Evolutionary conservation across 2,888 invertebrate species (phyloP), one percentile per base, ranked within the genome.

Genomic region (Tineola bisselliella): DNA sequence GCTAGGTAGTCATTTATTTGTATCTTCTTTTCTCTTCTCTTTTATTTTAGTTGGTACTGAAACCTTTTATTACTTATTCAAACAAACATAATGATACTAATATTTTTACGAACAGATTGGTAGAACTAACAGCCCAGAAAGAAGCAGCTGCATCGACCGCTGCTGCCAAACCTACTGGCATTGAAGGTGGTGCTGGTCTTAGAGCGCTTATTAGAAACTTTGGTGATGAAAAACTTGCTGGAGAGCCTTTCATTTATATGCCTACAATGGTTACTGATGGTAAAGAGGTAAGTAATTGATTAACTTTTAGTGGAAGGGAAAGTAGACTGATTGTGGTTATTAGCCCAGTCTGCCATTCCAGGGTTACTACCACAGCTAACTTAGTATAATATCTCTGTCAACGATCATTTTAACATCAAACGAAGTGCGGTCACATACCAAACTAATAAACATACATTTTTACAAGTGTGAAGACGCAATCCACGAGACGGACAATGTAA

Each of bases 151-250:
- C 83, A 0, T 84, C 84, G 0, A 77, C 84, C 0, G 71, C 77
- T 0, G 75, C 78, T 0, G 62, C 72, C 0, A 72, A 72, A 1
- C 68, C 72, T 0, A 64, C 33, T 0, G 68, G 66, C 0, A 60
- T 64, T 0, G 79, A 84, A 2, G 78, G 71, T 0, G 67, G 73
- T 0, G 71, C 77, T 2, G 91, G 90, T 15, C 79, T 92, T 64
- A 81, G 87, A 31, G 79, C 91, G 11, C 74, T 92, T 5, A 71
- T 91, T 65, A 84, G 90, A 65, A 89, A 90, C 72, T 82, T 91
- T 52, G 91, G 91, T 0, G 90, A 91, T 17, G 91, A 91, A 72
- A 70, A 84, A 0, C 66, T 79, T 17, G 87, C 88, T 0, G 77
- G 86, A 0, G 84, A 90, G 62, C 87, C 89, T 0, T 71, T 90